These are phyloP conservation scores for Drosophila triauraria DNA, from an alignment of 1,140 invertebrate genomes.

Conservation along the genomic window DNA sequence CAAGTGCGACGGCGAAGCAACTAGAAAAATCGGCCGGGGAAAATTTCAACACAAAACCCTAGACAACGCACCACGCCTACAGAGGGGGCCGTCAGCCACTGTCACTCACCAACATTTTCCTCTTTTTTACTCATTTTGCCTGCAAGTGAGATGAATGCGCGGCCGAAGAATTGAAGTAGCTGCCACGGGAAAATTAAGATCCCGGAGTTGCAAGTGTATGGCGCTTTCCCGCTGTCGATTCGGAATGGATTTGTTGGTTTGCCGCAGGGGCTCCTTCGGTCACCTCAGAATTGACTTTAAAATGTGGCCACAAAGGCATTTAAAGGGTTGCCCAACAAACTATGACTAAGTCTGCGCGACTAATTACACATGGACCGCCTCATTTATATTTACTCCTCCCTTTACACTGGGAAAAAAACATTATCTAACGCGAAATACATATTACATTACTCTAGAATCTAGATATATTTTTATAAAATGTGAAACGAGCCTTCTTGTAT, in stretches of 20 bases:
- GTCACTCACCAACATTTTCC: slow-evolving; percentile 40
- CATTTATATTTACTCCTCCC: not conserved
- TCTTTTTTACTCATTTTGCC: slow-evolving; percentile 16
- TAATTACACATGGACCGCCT: slow-evolving; percentile 64
- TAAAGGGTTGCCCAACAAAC: slow-evolving; percentile 17
- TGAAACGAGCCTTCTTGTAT: not conserved
- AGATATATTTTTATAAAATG: not conserved
- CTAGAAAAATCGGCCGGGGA: not conserved
- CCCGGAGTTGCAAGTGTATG: slow-evolving; percentile 13
- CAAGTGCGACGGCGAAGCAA: slow-evolving; percentile 22
- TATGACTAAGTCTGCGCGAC: slow-evolving; percentile 39
- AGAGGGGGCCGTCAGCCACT: slow-evolving; percentile 43
- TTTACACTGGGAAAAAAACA: slow-evolving; percentile 1
- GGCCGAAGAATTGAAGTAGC: slow-evolving; percentile 50
- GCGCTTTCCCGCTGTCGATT: slow-evolving; percentile 34
- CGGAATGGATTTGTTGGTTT: slow-evolving; percentile 36
- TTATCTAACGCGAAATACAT: not conserved
- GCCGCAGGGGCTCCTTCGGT: slow-evolving; percentile 30
- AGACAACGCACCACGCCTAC: slow-evolving; percentile 46
- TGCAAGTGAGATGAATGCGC: slow-evolving; percentile 56
- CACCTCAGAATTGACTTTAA: slow-evolving; percentile 68
- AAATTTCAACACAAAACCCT: slow-evolving; percentile 5
- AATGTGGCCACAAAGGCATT: slow-evolving; percentile 61
- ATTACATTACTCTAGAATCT: too few relatives aligned
- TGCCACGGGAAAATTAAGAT: slow-evolving; percentile 48